Evolutionary conservation across 2,113 vertebrate genomes (phyloP), one percentile per base, ranked within the genome.

Genomic region (Eurypyga helias): DNA sequence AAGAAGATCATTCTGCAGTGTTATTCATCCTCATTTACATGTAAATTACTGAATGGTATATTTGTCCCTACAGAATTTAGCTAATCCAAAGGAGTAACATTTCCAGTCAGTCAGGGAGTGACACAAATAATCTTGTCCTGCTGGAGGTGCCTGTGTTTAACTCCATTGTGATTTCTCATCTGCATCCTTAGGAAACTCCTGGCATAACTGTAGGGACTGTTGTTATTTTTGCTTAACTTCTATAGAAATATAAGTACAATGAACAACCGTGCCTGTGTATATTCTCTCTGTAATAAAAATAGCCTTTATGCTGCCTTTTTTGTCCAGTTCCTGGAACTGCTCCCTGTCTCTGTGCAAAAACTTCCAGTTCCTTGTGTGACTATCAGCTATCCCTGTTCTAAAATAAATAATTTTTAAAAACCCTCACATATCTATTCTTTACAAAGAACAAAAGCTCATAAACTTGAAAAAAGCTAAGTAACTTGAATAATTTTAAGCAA

Each of bases 11-110:
- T 64, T 87, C 80, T 86, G 34, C 38, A 34, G 38, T 41, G 17
- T 89, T 91, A 52, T 76, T 31, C 61, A 86, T 90, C 61, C 55
- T 97, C 90, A 94, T 96, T 96, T 95, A 60, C 58, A 90, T 87
- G 58, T 65, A 95, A 96, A 97, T 95, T 93, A 48, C 87, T 71
- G 66, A 43, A 75, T 25, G 55, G 34, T 70, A 6, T 86, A 65
- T 87, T 93, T 95, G 21, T 93, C 92, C 86, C 89, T 86, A 41
- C 64, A 83, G 92, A 75, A 78, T 93, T 78, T 55, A 85, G 26
- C n/a, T 81, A 72, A 91, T 90, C 73, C 89, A 66, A 82, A 77
- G 52, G 65, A 94, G 76, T 83, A 95, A 34, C 46, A 17, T n/a
- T 96, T 87, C 36, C 82, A 92, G n/a, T 89, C 72, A 43, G 13